phyloP scores from a whole-genome alignment of 2,888 invertebrate genomes.

The Cosmia trapezina region DNA sequence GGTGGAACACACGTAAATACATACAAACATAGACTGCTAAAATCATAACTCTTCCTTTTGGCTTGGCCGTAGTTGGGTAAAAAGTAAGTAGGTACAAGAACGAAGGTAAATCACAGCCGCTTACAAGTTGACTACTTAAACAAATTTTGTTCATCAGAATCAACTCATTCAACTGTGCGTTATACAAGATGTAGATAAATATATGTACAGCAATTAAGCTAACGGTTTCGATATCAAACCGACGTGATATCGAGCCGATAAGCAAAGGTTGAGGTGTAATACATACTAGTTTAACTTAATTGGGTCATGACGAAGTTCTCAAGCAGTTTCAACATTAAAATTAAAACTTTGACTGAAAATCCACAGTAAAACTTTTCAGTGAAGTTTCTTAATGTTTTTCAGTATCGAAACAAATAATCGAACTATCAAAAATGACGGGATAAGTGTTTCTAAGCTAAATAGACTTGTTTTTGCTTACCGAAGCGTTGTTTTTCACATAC shows the following conservation, averaged over 20 bases:
- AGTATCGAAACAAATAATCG: not conserved
- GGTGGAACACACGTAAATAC: too few relatives aligned
- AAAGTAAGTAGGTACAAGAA: too few relatives aligned
- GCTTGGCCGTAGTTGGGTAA: too few relatives aligned
- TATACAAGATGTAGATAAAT: not conserved
- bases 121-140: not conserved
- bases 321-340: slow-evolving; percentile 22
- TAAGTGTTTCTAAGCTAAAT: not conserved
- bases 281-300: slow-evolving; percentile 6
- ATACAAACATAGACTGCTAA: too few relatives aligned
- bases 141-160: not conserved
- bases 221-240: slow-evolving; percentile 15
- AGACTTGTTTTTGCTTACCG: not conserved
- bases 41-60: too few relatives aligned
- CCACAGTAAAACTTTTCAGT: not conserved
- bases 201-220: slow-evolving; percentile 23
- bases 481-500: not conserved
- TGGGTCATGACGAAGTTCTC: slow-evolving; percentile 29
- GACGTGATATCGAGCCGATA: slow-evolving; percentile 33
- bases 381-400: not conserved
- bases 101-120: not conserved
- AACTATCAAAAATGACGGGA: not conserved
- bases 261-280: slow-evolving; percentile 1
- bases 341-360: slow-evolving; percentile 17
- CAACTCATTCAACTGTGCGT: not conserved